Percentiles rank a stretch among this genome's conserved stretches.
phyloP scores from a whole-genome alignment of 1,140 invertebrate genomes.

The Antheraea mylitta region DNA sequence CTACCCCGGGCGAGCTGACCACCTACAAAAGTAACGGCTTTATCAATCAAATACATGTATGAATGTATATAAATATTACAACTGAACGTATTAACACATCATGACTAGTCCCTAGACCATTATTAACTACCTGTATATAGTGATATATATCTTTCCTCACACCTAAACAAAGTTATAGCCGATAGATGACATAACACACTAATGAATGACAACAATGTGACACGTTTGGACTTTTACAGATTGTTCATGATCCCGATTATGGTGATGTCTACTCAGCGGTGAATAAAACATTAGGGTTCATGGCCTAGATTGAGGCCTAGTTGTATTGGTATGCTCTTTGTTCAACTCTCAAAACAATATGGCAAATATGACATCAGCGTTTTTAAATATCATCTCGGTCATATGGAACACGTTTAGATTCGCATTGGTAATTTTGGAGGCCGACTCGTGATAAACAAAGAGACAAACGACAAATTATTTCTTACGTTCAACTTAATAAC shows the following conservation, averaged over 20 bases:
- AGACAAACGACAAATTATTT: too few relatives aligned
- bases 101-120: too few relatives aligned
- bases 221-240: not conserved
- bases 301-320: not conserved
- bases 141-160: too few relatives aligned
- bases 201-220: constrained; percentile 5
- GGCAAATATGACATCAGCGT: not conserved
- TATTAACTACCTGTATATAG: too few relatives aligned
- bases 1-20: too few relatives aligned
- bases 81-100: too few relatives aligned
- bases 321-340: not conserved
- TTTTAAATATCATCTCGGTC: not conserved
- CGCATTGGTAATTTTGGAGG: too few relatives aligned
- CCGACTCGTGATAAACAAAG: too few relatives aligned
- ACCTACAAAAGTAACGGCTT: too few relatives aligned
- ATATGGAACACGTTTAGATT: not conserved
- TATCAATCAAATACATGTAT: too few relatives aligned
- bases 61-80: too few relatives aligned
- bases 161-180: not conserved
- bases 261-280: constrained; percentile 33
- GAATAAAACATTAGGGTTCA: not conserved
- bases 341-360: not conserved
- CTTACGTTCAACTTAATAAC: too few relatives aligned
- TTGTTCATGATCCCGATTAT: constrained; percentile 31
- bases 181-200: not conserved